Percentiles rank a stretch among this genome's conserved stretches.
These are phyloP conservation scores for Sebastes nivosus DNA, from an alignment of 2,797 vertebrate genomes.

Conservation along the genomic window DNA sequence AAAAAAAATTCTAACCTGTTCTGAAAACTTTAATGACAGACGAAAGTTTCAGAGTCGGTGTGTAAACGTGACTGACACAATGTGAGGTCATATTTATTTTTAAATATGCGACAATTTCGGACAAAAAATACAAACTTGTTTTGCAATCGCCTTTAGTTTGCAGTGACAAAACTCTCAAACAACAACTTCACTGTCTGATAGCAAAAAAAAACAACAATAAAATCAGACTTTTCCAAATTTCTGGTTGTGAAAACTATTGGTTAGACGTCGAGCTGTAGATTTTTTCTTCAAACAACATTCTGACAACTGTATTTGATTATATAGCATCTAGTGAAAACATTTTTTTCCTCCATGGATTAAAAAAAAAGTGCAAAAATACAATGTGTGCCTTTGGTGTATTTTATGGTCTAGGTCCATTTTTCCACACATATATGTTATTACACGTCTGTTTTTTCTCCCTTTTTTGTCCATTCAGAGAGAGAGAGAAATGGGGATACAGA, in stretches of 20 bases:
- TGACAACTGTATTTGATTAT: conserved; percentile 15
- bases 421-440: conserved; percentile 69
- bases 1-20: no score
- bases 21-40: no score
- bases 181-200: neutral
- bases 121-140: no score
- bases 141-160: fast-evolving
- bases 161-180: conserved; percentile 9
- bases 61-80: no score
- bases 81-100: no score
- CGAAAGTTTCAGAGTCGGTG: no score
- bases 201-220: neutral
- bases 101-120: no score
- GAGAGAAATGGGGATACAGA: conserved; percentile 65
- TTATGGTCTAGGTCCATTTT: conserved; percentile 57
- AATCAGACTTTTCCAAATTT: neutral
- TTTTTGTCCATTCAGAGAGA: conserved; percentile 67
- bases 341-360: conserved; percentile 4
- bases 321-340: neutral
- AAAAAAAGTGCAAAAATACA: conserved; percentile 48
- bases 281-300: neutral
- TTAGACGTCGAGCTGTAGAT: neutral
- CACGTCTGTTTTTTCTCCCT: conserved; percentile 60
- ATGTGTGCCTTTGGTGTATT: conserved; percentile 44
- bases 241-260: conserved; percentile 10